Conservation (phyloP, 2,888 invertebrate genomes). For the Netelia virgata region DNA sequence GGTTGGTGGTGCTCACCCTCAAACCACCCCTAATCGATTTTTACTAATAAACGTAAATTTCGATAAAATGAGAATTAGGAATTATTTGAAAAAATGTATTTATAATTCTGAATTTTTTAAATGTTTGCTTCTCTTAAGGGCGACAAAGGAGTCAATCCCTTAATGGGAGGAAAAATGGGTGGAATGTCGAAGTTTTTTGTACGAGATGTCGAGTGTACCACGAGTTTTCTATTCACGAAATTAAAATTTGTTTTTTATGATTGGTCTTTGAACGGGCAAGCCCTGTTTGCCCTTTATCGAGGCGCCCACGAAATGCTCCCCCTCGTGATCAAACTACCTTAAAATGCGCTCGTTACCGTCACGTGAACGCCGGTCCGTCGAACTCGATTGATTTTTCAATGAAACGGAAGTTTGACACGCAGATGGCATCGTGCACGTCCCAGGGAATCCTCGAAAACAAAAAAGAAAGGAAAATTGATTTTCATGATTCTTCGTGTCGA, state of each 20-base stretch:
- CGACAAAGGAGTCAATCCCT: too few species aligned
- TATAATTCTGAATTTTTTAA: too few species aligned
- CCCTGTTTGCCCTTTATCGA: background rate
- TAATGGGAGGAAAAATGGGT: too few species aligned
- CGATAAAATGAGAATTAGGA: too few species aligned
- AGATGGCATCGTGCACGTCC: background rate
- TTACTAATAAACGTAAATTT: too few species aligned
- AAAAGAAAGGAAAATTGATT: background rate
- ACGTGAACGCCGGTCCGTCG: constrained; percentile 38
- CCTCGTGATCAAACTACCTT: background rate
- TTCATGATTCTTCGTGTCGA: background rate
- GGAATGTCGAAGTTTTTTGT: too few species aligned
- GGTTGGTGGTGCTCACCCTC: too few species aligned
- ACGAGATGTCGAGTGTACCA: too few species aligned
- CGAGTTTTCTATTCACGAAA: too few species aligned
- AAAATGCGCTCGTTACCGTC: constrained; percentile 22
- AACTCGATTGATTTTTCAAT: constrained; percentile 50
- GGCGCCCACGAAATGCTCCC: background rate
- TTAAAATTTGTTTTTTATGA: background rate
- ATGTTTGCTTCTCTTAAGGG: too few species aligned
- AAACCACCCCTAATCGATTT: too few species aligned
- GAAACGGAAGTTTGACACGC: constrained; percentile 48
- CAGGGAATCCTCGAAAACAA: background rate
- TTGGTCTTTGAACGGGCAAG: background rate
- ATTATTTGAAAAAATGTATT: too few species aligned